Conservation (phyloP, 23 tunicate species). For the Trididemnum nubilum region DNA sequence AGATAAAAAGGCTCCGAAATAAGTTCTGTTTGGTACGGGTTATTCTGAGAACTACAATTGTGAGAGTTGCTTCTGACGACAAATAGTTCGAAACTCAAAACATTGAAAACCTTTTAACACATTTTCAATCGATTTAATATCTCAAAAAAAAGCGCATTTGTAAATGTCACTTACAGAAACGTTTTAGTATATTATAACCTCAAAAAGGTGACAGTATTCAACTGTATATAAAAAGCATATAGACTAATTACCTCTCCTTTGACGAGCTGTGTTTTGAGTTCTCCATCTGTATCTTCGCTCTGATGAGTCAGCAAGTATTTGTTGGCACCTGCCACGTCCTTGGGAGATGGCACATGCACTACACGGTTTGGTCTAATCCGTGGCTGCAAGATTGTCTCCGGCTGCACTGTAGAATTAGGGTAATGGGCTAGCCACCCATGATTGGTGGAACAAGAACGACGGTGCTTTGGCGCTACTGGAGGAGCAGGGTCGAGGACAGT, state of each 20-base stretch:
- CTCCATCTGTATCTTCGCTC: conserved; percentile 68
- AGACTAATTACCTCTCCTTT: conserved; percentile 74
- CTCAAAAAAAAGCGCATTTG: background rate
- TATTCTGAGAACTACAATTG: no score
- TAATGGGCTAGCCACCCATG: conserved; percentile 88
- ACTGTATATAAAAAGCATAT: no score
- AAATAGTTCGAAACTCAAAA: no score
- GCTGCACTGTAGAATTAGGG: conserved; percentile 75
- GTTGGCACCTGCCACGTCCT: conserved; percentile 77
- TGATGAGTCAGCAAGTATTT: conserved; percentile 96
- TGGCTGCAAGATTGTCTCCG: conserved; percentile 91
- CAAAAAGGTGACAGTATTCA: background rate
- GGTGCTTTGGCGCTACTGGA: conserved; percentile 64
- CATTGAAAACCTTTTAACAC: no score
- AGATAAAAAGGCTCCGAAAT: no score
- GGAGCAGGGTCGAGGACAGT: conserved; percentile 1
- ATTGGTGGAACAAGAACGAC: conserved; percentile 67
- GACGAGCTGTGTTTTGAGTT: conserved; percentile 91
- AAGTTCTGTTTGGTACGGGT: no score
- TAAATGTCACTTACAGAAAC: background rate
- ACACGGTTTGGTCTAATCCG: conserved; percentile 63
- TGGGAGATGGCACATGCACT: conserved; percentile 88
- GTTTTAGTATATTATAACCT: background rate
- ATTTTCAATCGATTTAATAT: background rate
- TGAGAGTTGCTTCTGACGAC: no score